Percentiles rank a stretch among this genome's conserved stretches.
Conservation (phyloP, 2,113 vertebrate species). For the Eurystomus gularis region DNA sequence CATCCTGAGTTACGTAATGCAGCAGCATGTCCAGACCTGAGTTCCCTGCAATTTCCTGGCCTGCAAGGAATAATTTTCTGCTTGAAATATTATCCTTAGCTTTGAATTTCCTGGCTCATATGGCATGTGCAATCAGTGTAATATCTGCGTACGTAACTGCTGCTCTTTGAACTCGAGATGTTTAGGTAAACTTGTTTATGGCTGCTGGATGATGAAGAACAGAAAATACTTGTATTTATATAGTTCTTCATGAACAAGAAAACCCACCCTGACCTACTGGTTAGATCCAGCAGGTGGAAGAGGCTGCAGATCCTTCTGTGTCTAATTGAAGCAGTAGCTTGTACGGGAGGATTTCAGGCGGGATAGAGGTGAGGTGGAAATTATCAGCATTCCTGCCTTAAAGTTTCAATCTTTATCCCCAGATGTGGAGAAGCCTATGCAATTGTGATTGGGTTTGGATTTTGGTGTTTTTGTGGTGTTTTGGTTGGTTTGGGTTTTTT, state of each 20-base stretch:
- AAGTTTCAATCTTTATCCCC: background rate
- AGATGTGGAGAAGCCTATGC: background rate
- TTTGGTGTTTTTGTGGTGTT: background rate
- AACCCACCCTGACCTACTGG: too few species aligned
- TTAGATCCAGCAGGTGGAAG: background rate
- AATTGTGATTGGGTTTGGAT: background rate
- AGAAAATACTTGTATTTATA: background rate
- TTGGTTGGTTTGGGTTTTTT: too few species aligned
- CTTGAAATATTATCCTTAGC: slow-evolving; percentile 28
- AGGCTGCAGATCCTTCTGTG: background rate
- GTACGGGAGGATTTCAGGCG: background rate
- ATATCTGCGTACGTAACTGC: background rate
- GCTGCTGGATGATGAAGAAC: background rate
- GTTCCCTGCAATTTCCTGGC: slow-evolving; percentile 33
- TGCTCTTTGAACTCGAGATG: slow-evolving; percentile 14
- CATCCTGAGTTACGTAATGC: background rate
- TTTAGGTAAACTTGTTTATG: slow-evolving; percentile 10
- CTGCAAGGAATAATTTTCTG: slow-evolving; percentile 13
- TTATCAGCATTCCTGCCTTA: background rate
- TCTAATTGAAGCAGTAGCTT: background rate
- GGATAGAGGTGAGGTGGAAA: background rate
- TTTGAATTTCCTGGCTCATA: slow-evolving; percentile 7
- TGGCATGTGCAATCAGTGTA: background rate
- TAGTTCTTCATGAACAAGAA: too few species aligned
- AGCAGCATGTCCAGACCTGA: slow-evolving; percentile 12